Percentiles rank a stretch among this genome's conserved stretches.
phyloP scores from a whole-genome alignment of 2,113 vertebrate genomes.

The Todiramphus chloris region DNA sequence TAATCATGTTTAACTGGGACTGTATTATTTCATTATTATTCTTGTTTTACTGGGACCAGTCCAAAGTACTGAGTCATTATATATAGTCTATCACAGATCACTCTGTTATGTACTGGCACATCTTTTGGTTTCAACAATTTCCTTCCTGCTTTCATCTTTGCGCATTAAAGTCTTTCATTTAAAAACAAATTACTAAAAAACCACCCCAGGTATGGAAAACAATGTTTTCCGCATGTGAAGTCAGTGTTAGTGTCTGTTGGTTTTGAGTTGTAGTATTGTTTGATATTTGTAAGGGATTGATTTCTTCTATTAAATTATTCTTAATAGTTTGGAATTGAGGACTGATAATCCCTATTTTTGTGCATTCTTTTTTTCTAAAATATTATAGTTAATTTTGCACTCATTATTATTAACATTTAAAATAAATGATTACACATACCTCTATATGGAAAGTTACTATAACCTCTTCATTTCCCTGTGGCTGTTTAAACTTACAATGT shows the following conservation, averaged over 20 bases:
- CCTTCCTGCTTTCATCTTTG: not conserved
- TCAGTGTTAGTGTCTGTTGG: not conserved
- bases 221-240: not conserved
- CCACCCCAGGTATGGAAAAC: not conserved
- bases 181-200: not conserved
- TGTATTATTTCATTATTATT: conserved; percentile 41
- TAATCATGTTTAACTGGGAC: conserved; percentile 5
- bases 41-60: not conserved
- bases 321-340: not conserved
- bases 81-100: not conserved
- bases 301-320: not conserved
- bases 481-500: not conserved
- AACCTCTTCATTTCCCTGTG: not conserved
- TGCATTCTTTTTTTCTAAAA: not conserved
- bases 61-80: conserved; percentile 28
- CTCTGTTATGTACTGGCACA: not conserved
- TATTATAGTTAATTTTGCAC: not conserved
- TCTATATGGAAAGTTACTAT: not conserved
- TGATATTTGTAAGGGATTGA: not conserved
- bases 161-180: not conserved
- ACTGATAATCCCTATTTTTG: not conserved
- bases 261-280: not conserved
- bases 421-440: not conserved
- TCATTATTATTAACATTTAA: not conserved
- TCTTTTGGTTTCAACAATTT: not conserved